Conservation (phyloP, 1,140 invertebrate species). For the Drosophila santomea region DNA sequence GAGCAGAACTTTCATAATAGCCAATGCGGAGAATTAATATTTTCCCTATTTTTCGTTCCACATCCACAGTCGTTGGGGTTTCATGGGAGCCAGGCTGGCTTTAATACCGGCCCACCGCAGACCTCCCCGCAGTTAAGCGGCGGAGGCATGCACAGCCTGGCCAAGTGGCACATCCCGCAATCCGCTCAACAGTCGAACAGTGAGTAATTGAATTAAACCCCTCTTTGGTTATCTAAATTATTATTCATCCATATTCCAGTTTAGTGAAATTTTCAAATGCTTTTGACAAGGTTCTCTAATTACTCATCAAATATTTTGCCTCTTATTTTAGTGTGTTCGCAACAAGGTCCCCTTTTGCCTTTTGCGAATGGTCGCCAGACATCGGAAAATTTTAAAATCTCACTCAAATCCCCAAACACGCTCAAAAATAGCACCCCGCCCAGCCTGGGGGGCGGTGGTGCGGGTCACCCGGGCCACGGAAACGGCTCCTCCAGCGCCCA, state of each 20-base stretch:
- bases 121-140: conserved; percentile 69
- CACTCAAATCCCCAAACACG: conserved; percentile 86
- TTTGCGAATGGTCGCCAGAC: conserved; percentile 85
- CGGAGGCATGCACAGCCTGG: conserved; percentile 74
- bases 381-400: conserved; percentile 88
- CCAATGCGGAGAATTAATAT: background rate
- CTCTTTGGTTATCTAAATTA: no score
- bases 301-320: background rate
- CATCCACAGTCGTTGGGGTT: conserved; percentile 81
- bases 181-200: conserved; percentile 85
- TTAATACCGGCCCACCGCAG: conserved; percentile 80
- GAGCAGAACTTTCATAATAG: background rate
- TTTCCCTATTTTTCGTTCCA: background rate
- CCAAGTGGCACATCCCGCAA: conserved; percentile 90
- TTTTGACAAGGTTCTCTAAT: background rate
- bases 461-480: conserved; percentile 24
- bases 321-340: conserved; percentile 62
- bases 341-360: conserved; percentile 79
- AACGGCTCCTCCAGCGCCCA: conserved; percentile 53
- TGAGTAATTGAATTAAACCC: conserved; percentile 40
- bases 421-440: conserved; percentile 84
- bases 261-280: background rate
- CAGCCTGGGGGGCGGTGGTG: conserved; percentile 54
- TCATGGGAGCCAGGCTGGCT: conserved; percentile 84
- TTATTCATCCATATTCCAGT: background rate